Evolutionary conservation across 1,140 invertebrate genomes (phyloP).

Genomic region (Antheraea pernyi): DNA sequence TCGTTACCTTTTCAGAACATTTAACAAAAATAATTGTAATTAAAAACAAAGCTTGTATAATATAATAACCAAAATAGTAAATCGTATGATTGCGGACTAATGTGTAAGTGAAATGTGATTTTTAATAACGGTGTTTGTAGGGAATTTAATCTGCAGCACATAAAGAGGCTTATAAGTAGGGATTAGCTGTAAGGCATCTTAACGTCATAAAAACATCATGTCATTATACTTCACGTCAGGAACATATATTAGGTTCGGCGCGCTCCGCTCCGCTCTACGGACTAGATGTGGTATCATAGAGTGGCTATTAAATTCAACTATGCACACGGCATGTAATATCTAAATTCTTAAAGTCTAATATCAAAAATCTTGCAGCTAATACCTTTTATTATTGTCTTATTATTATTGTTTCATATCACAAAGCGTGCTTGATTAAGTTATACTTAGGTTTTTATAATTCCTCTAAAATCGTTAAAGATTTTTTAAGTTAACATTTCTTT

Average conservation of each 20-base stretch:
- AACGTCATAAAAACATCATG: background rate
- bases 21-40: no score
- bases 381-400: no score
- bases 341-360: background rate
- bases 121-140: background rate
- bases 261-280: background rate
- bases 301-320: background rate
- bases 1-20: no score
- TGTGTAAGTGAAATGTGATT: background rate
- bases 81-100: no score
- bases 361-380: no score
- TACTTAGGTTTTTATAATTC: no score
- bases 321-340: background rate
- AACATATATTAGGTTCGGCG: background rate
- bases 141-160: background rate
- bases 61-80: no score
- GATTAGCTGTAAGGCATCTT: background rate
- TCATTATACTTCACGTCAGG: constrained; percentile 13
- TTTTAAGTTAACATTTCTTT: no score
- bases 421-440: no score
- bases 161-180: background rate
- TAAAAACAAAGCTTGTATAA: no score
- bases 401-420: no score
- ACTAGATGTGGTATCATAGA: constrained; percentile 1
- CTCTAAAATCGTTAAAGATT: no score